Evolutionary conservation across 1,140 invertebrate genomes (phyloP).

Genomic region (Ctenoplectra terminalis): DNA sequence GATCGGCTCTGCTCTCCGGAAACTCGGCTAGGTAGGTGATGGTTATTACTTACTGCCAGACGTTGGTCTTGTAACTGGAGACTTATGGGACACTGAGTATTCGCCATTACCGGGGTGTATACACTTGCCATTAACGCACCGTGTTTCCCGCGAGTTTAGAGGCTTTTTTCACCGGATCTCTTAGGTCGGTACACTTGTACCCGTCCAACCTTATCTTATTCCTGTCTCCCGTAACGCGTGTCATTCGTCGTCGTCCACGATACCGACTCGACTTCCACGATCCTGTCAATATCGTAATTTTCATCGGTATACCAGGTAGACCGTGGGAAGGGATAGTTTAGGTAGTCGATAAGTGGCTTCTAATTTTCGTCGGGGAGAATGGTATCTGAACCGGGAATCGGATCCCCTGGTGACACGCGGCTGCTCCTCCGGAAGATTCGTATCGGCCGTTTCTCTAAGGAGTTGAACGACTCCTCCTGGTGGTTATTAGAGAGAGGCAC

Average conservation of each 20-base stretch:
- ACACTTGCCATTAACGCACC: constrained; percentile 23
- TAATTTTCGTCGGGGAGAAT: constrained; percentile 36
- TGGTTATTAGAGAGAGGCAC: constrained; percentile 50
- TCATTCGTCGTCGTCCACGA: constrained; percentile 19
- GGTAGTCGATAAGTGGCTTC: constrained; percentile 31
- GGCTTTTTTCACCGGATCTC: not conserved
- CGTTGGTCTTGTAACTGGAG: constrained; percentile 56
- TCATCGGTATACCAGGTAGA: not conserved
- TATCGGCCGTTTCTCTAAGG: constrained; percentile 40
- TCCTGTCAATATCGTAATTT: constrained; percentile 43
- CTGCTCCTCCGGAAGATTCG: constrained; percentile 35
- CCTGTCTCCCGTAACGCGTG: constrained; percentile 6
- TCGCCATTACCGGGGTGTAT: constrained; percentile 39
- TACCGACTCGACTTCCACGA: not conserved
- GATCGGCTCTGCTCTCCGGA: constrained; percentile 31
- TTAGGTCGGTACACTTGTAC: constrained; percentile 5
- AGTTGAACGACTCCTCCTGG: constrained; percentile 50
- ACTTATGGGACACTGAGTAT: constrained; percentile 61
- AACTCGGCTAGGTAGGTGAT: constrained; percentile 57
- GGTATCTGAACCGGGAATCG: constrained; percentile 35
- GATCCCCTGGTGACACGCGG: constrained; percentile 42
- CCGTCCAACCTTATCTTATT: constrained; percentile 15
- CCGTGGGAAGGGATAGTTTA: constrained; percentile 26
- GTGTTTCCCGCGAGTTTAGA: constrained; percentile 2
- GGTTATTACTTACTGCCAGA: constrained; percentile 61